Conservation (phyloP, 2,113 vertebrate species). For the Microtus oregoni region DNA sequence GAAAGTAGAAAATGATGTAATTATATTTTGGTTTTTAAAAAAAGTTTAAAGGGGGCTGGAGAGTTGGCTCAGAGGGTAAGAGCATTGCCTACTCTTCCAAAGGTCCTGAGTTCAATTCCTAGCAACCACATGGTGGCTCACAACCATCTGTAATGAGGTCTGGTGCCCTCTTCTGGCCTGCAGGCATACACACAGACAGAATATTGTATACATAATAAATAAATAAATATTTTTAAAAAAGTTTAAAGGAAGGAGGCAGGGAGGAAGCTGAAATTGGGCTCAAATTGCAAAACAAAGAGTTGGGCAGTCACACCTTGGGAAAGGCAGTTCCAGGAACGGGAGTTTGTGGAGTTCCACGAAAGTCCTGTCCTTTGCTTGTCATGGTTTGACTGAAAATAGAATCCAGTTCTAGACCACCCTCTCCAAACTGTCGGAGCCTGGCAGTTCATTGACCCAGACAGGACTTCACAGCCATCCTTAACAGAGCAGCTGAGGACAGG, state of each 20-base stretch:
- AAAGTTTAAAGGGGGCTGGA: background rate
- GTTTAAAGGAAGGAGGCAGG: background rate
- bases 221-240: background rate
- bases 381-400: background rate
- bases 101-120: too few species aligned
- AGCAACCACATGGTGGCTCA: too few species aligned
- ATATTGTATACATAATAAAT: too few species aligned
- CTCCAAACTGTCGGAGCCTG: background rate
- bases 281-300: constrained; percentile 5
- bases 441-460: background rate
- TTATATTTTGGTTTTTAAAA: background rate
- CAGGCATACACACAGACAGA: too few species aligned
- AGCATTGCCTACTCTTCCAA: too few species aligned
- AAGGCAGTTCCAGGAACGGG: background rate
- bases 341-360: background rate
- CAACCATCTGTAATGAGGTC: too few species aligned
- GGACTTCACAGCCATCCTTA: background rate
- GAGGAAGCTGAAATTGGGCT: background rate
- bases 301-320: background rate
- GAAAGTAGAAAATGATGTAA: background rate
- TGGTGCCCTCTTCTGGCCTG: too few species aligned
- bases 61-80: too few species aligned
- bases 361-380: background rate
- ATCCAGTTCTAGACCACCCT: background rate
- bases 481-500: background rate